Base-by-base conservation (phyloP, 2,797 vertebrate species). In the Melanotaenia nigrans region DNA sequence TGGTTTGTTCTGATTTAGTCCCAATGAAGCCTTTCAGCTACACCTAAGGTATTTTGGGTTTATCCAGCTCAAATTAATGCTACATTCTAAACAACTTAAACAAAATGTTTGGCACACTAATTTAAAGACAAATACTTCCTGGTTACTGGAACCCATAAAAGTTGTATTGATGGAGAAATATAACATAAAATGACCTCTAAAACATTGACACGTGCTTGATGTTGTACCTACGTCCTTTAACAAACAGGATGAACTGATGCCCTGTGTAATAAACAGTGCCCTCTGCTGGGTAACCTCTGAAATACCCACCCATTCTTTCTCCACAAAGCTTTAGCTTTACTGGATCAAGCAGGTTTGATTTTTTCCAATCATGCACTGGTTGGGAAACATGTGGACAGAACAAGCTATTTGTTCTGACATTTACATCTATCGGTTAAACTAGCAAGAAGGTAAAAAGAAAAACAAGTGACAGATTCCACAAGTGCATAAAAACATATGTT, bases 261-360 rank as follows among this genome's bases (percentile, higher is more conserved):
- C 74, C 64, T 63, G 30, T 85, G 56, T 92, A 78, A 88, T 75
- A 58, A 93, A 91, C 73, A 92, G 90, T 75, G 75, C 88, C 91
- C 90, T 92, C 94, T 95, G 87, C 91, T 92, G 94, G 64, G 65
- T 8, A 67, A 10, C n/a, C 10, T 47, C n/a, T 61, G 73, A 85
- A 84, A 16, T 10, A 55, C 35, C 45, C 60, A 55, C 16, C 10
- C 2, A 33, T 67, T 68, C 20, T 20, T 56, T 47, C 30, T 12
- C 36, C 36, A 16, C 10, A 69, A 32, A 68, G 51, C 20, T 20
- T 65, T 0, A 55, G 49, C n/a, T 61, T 22, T 57, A 24, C 5
- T 35, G 28, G n/a, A 65, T 75, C 11, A 70, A 61, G 5, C 24
- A 5, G 11, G 20, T 5, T 33, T 2, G 55, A 42, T n/a, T 18